phyloP scores from a whole-genome alignment of 2,888 invertebrate genomes.

The Thelaira solivaga region DNA sequence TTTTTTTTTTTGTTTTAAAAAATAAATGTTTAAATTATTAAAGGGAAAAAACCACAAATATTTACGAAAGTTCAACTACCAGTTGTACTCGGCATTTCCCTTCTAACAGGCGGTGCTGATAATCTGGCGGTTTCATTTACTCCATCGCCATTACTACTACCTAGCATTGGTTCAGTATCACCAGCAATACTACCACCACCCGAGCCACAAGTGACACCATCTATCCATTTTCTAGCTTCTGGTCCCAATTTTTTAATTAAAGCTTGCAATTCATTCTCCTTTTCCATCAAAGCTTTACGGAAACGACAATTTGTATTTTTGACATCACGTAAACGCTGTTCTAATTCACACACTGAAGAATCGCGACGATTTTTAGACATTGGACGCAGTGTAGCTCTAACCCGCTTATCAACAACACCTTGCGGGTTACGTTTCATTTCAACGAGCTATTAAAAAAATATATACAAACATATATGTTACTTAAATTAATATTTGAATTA shows the following conservation, averaged over 20 bases:
- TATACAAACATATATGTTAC: not conserved
- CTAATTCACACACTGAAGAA: constrained; percentile 89
- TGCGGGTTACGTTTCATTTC: constrained; percentile 92
- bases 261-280: constrained; percentile 87
- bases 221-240: constrained; percentile 77
- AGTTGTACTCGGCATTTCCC: constrained; percentile 77
- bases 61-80: constrained; percentile 68
- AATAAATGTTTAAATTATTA: not conserved
- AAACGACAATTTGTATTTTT: constrained; percentile 90
- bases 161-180: constrained; percentile 74
- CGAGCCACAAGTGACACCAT: constrained; percentile 73
- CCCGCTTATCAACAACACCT: constrained; percentile 88
- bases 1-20: not conserved
- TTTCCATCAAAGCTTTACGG: constrained; percentile 88
- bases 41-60: not conserved
- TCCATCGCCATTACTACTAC: constrained; percentile 66
- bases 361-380: constrained; percentile 88
- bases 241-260: constrained; percentile 76
- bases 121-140: constrained; percentile 71
- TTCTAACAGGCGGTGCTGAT: constrained; percentile 75
- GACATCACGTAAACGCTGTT: constrained; percentile 89
- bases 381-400: constrained; percentile 91
- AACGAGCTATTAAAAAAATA: constrained; percentile 82
- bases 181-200: constrained; percentile 64
- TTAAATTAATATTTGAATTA: no score